Evolutionary conservation across 64 coral and sea anemone species (phyloP), one percentile per base, ranked within the genome.

Genomic region (Pocillopora verrucosa): DNA sequence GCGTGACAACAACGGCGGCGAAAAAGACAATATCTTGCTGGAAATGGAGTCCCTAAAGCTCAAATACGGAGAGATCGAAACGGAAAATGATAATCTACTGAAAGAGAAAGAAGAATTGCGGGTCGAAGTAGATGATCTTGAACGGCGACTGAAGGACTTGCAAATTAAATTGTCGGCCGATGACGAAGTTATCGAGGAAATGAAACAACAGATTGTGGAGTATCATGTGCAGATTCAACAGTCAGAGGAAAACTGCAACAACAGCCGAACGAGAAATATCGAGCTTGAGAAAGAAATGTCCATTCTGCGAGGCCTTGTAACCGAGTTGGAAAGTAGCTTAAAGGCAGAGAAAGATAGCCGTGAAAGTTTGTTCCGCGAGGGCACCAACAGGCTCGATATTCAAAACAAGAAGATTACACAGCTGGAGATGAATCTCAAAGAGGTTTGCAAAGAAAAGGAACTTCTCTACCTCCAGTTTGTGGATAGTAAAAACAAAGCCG

Each of bases 1-100:
- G 90, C 90, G 90, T 92, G 90, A 92, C 81, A 73, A 17, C 7
- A 36, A 61, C 2, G 80, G 68, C 38, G 89, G 87, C 65, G 82
- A 92, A 63, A 79, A 77, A 60, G 88, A 88, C 36, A 65, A 81
- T n/a, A 37, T 79, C 36, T 63, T 84, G 65, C 24, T 41, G 60
- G 88, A 97, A 78, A 93, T 93, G 30, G 92, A 97, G 69, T 93
- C 95, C 56, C 79, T 93, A 35, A 97, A 93, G 45, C 61, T 88
- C 3, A 89, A 86, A 26, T 88, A 83, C 14, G 94, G 92, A 45
- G 75, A 92, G 5, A 80, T 89, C 22, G 80, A 59, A 24, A 80
- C 69, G 58, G 94, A 95, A 74, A 95, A 92, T 16, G 80, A 86
- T 51, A 25, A 13, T 16, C 76, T 95, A 4, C 85, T 92, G 37